Evolutionary conservation across 2,888 invertebrate genomes (phyloP).

Genomic region (Euproctis similis): DNA sequence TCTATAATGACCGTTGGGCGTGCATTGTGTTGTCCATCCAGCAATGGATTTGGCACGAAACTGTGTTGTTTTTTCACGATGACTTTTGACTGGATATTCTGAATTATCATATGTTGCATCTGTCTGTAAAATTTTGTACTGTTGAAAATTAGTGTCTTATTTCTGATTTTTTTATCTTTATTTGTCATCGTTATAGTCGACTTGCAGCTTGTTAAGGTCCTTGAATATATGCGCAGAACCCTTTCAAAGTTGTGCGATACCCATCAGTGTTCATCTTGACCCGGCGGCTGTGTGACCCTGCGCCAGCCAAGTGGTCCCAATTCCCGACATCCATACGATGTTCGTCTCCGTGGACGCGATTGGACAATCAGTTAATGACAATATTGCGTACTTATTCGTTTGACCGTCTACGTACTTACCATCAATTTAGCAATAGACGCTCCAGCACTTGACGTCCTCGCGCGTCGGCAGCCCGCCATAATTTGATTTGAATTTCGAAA

Average conservation of each 20-base stretch:
- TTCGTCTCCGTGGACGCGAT: constrained; percentile 38
- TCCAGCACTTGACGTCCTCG: constrained; percentile 22
- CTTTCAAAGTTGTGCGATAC: constrained; percentile 21
- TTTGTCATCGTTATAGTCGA: no score
- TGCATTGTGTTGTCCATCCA: no score
- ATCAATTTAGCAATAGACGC: constrained; percentile 61
- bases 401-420: constrained; percentile 46
- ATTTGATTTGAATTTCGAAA: constrained; percentile 27
- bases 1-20: no score
- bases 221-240: constrained; percentile 20
- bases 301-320: constrained; percentile 60
- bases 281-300: constrained; percentile 57
- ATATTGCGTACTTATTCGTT: constrained; percentile 61
- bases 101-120: no score
- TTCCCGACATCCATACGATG: constrained; percentile 46
- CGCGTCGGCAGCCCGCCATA: constrained; percentile 14
- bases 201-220: no score
- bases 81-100: no score
- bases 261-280: constrained; percentile 37
- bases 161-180: no score
- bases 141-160: no score
- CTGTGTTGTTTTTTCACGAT: no score
- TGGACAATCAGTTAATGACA: constrained; percentile 63
- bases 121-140: constrained; percentile 8
- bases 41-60: no score